Percentiles rank a stretch among this genome's conserved stretches.
phyloP scores from a whole-genome alignment of 2,888 invertebrate species.

The Drosophila pseudotalamancana region DNA sequence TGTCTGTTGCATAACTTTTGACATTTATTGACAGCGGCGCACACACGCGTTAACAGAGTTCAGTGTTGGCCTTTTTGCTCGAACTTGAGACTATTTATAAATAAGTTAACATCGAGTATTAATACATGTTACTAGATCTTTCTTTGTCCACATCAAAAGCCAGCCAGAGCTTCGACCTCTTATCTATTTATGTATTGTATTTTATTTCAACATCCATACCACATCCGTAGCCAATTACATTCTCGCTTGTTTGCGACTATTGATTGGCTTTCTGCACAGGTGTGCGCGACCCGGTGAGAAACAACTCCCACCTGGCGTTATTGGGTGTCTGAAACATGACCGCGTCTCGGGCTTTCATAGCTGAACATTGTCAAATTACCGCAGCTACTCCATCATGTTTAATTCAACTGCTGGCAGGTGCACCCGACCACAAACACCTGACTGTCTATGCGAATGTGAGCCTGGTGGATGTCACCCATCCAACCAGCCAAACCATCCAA shows the following conservation, averaged over 20 bases:
- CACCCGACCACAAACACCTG: constrained; percentile 2
- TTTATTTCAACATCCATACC: neutral
- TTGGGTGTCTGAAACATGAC: constrained; percentile 17
- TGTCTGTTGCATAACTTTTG: constrained; percentile 18
- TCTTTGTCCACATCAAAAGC: constrained; percentile 4
- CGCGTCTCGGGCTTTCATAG: constrained; percentile 16
- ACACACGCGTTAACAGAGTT: neutral
- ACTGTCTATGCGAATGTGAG: neutral
- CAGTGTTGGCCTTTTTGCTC: neutral
- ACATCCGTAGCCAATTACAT: constrained; percentile 10
- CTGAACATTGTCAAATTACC: constrained; percentile 70
- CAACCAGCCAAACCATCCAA: too few relatives aligned
- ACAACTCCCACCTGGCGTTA: constrained; percentile 21
- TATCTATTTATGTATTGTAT: constrained; percentile 15
- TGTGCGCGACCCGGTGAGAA: constrained; percentile 6
- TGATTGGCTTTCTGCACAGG: constrained; percentile 38
- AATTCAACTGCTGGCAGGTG: constrained; percentile 44
- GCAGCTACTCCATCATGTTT: constrained; percentile 72
- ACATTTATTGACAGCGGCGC: constrained; percentile 21
- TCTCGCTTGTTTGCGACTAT: constrained; percentile 26
- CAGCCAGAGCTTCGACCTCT: neutral
- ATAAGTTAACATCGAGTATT: constrained; percentile 5
- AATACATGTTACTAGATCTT: neutral
- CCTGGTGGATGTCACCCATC: too few relatives aligned
- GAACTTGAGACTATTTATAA: constrained; percentile 11